These are phyloP conservation scores for Trochalopteron elliotii DNA, from an alignment of 2,113 vertebrate species.

Conservation along the genomic window DNA sequence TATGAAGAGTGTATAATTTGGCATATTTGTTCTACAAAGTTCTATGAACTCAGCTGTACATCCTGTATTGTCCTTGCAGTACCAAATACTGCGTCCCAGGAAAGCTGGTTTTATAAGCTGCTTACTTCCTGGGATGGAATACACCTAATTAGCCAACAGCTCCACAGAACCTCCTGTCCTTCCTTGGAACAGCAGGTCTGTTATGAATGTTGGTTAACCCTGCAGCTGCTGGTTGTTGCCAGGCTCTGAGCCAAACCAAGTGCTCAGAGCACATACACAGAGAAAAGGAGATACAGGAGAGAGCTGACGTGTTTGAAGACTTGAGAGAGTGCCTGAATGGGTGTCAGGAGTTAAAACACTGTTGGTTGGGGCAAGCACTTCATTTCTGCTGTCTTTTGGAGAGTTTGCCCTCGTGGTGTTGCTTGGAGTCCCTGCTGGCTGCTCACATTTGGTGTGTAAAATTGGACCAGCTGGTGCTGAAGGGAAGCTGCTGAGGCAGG, in stretches of 20 bases:
- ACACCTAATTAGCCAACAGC: slow-evolving; percentile 38
- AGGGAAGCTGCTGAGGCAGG: not conserved
- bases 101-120: slow-evolving; percentile 49
- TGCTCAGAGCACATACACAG: not conserved
- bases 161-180: not conserved
- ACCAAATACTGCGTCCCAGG: not conserved
- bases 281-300: not conserved
- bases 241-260: not conserved
- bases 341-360: not conserved
- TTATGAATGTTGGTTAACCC: slow-evolving; percentile 11
- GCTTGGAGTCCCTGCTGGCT: not conserved
- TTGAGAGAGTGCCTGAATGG: not conserved
- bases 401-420: fast-evolving
- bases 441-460: not conserved
- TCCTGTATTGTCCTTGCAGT: not conserved
- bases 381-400: not conserved
- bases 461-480: not conserved
- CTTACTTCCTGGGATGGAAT: slow-evolving; percentile 31
- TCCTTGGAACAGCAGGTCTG: not conserved
- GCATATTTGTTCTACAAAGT: not conserved
- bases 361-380: not conserved
- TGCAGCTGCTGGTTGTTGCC: not conserved
- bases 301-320: not conserved
- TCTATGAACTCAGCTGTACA: not conserved
- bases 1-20: not conserved